Conservation (phyloP, 2,113 vertebrate genomes). For the Machaerirhynchus nigripectus region DNA sequence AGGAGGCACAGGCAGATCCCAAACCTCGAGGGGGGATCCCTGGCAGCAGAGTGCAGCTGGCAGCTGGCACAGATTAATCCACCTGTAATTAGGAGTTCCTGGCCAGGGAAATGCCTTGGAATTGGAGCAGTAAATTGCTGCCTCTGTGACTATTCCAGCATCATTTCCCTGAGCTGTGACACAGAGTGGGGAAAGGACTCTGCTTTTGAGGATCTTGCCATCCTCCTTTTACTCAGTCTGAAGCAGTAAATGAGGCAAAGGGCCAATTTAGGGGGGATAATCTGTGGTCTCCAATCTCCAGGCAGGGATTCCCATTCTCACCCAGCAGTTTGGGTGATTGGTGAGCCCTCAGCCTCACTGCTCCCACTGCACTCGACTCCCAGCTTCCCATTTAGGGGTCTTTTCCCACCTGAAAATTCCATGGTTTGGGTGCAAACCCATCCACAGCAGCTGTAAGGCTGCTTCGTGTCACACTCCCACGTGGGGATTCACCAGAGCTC, state of each 20-base stretch:
- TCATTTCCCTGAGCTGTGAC: background rate
- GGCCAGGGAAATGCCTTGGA: background rate
- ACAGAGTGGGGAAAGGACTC: background rate
- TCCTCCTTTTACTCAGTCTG: background rate
- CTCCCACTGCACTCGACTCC: background rate
- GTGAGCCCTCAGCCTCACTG: background rate
- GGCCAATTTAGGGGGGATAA: background rate
- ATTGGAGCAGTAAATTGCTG: background rate
- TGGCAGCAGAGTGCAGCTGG: background rate
- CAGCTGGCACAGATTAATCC: background rate
- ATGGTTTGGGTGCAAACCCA: background rate
- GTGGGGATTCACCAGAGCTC: background rate
- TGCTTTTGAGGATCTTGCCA: background rate
- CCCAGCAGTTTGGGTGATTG: background rate
- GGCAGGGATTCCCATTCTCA: fast-evolving
- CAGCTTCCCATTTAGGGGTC: fast-evolving
- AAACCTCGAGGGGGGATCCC: background rate
- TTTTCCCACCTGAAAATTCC: background rate
- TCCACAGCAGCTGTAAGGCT: background rate
- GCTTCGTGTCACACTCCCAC: fast-evolving
- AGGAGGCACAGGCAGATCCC: background rate
- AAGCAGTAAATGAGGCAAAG: background rate
- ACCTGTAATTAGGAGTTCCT: background rate
- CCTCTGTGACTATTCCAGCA: background rate
- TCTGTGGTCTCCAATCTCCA: no score